Percentiles rank a stretch among this genome's conserved stretches.
These are phyloP conservation scores for Phrynosoma platyrhinos DNA, from an alignment of 2,113 vertebrate genomes.

Conservation along the genomic window DNA sequence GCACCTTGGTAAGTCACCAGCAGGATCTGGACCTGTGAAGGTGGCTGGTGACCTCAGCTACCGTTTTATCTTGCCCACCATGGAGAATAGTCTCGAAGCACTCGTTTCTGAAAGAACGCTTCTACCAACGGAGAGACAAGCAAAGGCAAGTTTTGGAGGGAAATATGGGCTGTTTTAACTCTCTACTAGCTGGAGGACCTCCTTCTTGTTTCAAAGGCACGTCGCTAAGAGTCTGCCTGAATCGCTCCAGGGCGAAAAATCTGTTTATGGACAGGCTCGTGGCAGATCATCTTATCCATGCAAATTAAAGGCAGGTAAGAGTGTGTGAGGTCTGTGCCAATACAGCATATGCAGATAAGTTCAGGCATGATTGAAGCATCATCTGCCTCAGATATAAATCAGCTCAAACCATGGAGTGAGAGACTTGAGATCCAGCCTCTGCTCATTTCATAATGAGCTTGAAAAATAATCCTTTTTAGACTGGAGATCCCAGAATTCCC, in stretches of 20 bases:
- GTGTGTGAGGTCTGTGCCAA: background rate
- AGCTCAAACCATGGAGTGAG: background rate
- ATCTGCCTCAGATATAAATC: background rate
- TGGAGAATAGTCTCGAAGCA: slow-evolving; percentile 33
- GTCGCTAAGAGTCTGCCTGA: slow-evolving; percentile 31
- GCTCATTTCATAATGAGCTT: background rate
- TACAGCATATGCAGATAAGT: background rate
- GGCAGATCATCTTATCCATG: slow-evolving; percentile 51
- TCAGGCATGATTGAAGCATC: background rate
- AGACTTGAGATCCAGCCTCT: background rate
- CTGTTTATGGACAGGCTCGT: slow-evolving; percentile 34
- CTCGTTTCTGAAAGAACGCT: slow-evolving; percentile 44
- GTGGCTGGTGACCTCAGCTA: slow-evolving; percentile 20
- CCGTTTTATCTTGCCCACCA: background rate
- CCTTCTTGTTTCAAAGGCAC: slow-evolving; percentile 62
- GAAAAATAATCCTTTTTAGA: too few species aligned
- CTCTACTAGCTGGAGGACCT: slow-evolving; percentile 56
- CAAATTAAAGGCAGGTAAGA: slow-evolving; percentile 45
- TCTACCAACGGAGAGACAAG: slow-evolving; percentile 65
- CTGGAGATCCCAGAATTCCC: too few species aligned
- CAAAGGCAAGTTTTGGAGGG: slow-evolving; percentile 69
- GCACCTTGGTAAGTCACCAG: too few species aligned
- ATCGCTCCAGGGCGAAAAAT: slow-evolving; percentile 19
- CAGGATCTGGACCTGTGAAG: background rate
- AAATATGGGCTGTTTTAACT: background rate